These are phyloP conservation scores for Sesia bembeciformis DNA, from an alignment of 2,888 invertebrate genomes.

Conservation along the genomic window DNA sequence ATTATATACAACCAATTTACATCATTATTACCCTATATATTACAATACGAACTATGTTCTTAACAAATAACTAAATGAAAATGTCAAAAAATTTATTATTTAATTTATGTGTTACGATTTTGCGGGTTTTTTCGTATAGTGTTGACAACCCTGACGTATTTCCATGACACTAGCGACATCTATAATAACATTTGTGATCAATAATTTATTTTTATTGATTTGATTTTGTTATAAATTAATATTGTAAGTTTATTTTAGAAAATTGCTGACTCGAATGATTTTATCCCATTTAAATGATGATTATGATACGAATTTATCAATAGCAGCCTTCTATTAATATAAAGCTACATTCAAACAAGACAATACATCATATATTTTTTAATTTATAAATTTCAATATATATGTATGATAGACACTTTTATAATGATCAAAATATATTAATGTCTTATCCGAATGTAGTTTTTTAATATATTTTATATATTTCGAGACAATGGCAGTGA, in stretches of 20 bases:
- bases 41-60: conserved; percentile 18
- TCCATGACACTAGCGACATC: conserved; percentile 21
- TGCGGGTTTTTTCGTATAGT: not conserved
- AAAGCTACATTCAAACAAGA: too few relatives aligned
- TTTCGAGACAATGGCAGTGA: not conserved
- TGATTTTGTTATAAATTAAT: too few relatives aligned
- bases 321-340: too few relatives aligned
- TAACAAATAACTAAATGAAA: conserved; percentile 11
- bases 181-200: not conserved
- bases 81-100: conserved; percentile 10
- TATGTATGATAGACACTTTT: too few relatives aligned
- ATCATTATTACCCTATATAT: conserved; percentile 34
- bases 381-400: too few relatives aligned
- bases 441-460: too few relatives aligned
- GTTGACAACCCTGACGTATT: conserved; percentile 2
- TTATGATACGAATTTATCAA: too few relatives aligned
- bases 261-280: too few relatives aligned
- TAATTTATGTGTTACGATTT: not conserved
- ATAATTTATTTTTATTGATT: too few relatives aligned
- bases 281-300: too few relatives aligned
- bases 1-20: conserved; percentile 72
- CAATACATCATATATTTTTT: too few relatives aligned
- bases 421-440: conserved; percentile 2
- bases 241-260: too few relatives aligned
- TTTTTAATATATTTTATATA: not conserved